Evolutionary conservation across 37 sponge, comb jelly and placozoan species (phyloP).

Genomic region (Dysidea cf. avara): DNA sequence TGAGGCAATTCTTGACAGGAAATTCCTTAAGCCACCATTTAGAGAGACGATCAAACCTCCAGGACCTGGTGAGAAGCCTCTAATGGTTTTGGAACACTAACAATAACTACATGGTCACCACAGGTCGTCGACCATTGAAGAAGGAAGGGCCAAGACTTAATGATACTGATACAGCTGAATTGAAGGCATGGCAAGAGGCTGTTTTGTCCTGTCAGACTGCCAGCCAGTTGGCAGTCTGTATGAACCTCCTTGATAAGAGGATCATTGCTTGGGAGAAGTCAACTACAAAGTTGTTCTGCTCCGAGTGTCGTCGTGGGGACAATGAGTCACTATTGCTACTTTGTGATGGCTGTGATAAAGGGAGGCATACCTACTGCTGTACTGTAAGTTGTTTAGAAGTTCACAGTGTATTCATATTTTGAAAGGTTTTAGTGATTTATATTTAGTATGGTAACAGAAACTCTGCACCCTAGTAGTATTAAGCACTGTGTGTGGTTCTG

Average conservation of each 20-base stretch:
- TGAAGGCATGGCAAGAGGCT: conserved; percentile 61
- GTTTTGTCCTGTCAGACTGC: conserved; percentile 67
- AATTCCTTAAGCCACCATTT: conserved; percentile 86
- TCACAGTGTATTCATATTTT: no score
- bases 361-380: conserved; percentile 97
- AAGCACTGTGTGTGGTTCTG: no score
- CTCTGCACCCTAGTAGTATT: no score
- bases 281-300: conserved; percentile 83
- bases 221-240: conserved; percentile 78
- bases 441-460: no score
- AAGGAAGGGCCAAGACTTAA: not conserved
- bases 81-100: not conserved
- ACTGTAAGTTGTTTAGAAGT: no score
- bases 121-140: conserved; percentile 3
- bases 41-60: conserved; percentile 30
- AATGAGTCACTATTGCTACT: conserved; percentile 83
- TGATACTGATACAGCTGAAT: not conserved
- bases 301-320: conserved; percentile 79
- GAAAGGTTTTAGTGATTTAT: no score
- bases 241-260: conserved; percentile 53
- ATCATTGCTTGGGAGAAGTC: conserved; percentile 94
- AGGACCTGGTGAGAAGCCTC: not conserved
- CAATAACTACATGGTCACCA: not conserved
- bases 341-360: conserved; percentile 91
- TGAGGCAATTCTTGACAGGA: conserved; percentile 55